Conservation (phyloP, 2,113 vertebrate genomes). For the Calyptommatus sinebrachiatus region DNA sequence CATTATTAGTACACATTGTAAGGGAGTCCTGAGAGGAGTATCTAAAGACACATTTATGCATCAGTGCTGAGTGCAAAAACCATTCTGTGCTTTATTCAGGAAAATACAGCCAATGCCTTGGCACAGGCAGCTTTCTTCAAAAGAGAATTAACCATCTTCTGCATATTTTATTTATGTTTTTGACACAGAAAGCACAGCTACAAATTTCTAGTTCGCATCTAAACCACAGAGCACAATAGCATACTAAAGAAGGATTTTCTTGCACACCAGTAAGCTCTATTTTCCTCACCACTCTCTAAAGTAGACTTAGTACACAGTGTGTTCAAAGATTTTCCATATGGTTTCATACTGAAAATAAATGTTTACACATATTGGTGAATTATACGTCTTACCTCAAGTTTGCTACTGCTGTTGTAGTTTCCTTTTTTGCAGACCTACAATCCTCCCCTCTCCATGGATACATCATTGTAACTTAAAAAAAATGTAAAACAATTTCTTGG, state of each 20-base stretch:
- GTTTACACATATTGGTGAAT: slow-evolving; percentile 27
- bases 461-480: slow-evolving; percentile 1
- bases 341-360: slow-evolving; percentile 24
- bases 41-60: not conserved
- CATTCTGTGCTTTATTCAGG: not conserved
- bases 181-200: not conserved
- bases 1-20: not conserved
- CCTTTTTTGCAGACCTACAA: not conserved
- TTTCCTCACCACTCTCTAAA: not conserved
- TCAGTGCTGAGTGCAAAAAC: not conserved
- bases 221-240: not conserved
- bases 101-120: not conserved
- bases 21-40: not conserved
- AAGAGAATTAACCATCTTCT: not conserved
- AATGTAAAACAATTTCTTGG: not conserved
- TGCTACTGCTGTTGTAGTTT: not conserved
- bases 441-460: slow-evolving; percentile 8
- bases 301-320: not conserved
- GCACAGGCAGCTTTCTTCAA: not conserved
- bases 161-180: not conserved
- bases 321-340: slow-evolving; percentile 34
- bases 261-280: not conserved
- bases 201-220: not conserved
- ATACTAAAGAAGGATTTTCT: not conserved
- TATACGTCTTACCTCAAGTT: slow-evolving; percentile 11